Evolutionary conservation across 2,113 vertebrate species (phyloP).

Genomic region (Ciconia maguari): DNA sequence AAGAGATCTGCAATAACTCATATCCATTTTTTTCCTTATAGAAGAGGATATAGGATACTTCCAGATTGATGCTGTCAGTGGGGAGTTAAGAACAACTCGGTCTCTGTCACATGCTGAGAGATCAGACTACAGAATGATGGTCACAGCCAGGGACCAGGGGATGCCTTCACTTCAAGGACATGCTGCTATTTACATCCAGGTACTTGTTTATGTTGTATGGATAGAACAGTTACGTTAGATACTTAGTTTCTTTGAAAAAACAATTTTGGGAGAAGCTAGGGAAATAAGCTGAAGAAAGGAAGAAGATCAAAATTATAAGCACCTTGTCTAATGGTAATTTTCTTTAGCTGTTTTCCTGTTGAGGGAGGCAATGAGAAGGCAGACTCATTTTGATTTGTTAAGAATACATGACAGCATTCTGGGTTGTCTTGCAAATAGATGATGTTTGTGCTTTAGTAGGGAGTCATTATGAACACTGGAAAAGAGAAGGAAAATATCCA

Average conservation of each 20-base stretch:
- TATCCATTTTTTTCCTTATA: conserved; percentile 41
- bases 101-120: conserved; percentile 66
- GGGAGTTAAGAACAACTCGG: conserved; percentile 81
- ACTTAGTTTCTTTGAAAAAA: neutral
- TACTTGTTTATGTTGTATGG: neutral
- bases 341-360: neutral
- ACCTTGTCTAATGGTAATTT: neutral
- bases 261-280: neutral
- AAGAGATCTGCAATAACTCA: neutral
- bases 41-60: conserved; percentile 75
- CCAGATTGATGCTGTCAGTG: conserved; percentile 82
- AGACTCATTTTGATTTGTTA: neutral
- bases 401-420: neutral
- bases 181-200: conserved; percentile 82
- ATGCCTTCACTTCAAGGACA: conserved; percentile 73
- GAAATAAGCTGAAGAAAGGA: neutral
- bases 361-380: neutral
- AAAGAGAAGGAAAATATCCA: neutral
- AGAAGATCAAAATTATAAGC: neutral
- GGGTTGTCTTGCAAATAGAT: neutral
- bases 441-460: neutral
- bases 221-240: neutral
- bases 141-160: conserved; percentile 84
- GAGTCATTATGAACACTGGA: neutral
- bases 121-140: conserved; percentile 73